Base-by-base conservation (phyloP, 2,888 invertebrate genomes). In the Rhyacophila evoluta region DNA sequence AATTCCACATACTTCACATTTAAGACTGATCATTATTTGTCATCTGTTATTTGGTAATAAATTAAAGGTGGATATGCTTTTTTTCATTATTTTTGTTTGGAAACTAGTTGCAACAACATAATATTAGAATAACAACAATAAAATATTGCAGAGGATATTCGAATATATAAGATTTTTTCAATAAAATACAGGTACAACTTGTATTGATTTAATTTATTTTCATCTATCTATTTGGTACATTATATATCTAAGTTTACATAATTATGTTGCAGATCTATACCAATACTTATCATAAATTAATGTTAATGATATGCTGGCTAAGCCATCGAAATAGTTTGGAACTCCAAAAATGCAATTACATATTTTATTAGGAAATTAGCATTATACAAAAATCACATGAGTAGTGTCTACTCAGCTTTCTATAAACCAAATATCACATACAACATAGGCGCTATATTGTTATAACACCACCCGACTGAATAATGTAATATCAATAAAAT, bases 401-500 rank as follows among this genome's bases (percentile, higher is more conserved):
- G 8, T 19, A 55, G 55, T 55, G 25, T 19, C 55, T 55, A 10
- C 55, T 55, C 55, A 55, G 55, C 25, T 8, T 55, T 55, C 19
- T 19, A 55, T 55, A 55, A 55, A 41, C 15, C 25, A 55, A 55
- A 55, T 55, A 55, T 55, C 55, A 55, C 55, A 55, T 55, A 25
- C 19, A 55, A 55, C 19, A 55, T 41, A 41, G 41, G 55, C 55
- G 55, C 55, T 55, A 55, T 55, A 55, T 55, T 19, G 19, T 10
- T 10, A 55, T 55, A 55, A 55, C 55, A 55, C 55, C 55, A 25
- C 8, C 15, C 25, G 19, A 55, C 19, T 55, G 10, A 19, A n/a
- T 55, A 25, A 25, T 55, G 55, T 55, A 55, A 55, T 55, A 55
- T 55, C 55, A 55, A 55, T 55, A 19, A 55, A 55, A 55, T 25